A percentile compares a stretch with the other conserved stretches of the same genome.
These are phyloP conservation scores for Thymallus thymallus DNA, from an alignment of 2,113 vertebrate species.

Conservation along the genomic window DNA sequence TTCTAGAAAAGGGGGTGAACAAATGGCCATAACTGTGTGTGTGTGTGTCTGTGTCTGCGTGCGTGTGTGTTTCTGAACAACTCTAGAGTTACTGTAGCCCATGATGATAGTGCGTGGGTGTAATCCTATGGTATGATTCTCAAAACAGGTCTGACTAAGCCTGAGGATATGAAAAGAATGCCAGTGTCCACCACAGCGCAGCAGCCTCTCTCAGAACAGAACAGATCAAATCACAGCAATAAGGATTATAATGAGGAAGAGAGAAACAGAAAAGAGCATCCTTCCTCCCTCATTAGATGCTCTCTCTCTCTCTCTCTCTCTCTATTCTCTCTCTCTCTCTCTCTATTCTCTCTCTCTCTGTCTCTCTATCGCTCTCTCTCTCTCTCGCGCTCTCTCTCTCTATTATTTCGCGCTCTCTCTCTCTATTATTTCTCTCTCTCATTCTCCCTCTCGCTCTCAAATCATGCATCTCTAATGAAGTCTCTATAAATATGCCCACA, in stretches of 20 bases:
- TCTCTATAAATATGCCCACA: slow-evolving; percentile 55
- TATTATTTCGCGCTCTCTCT: neutral
- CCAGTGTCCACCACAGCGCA: slow-evolving; percentile 38
- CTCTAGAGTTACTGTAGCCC: slow-evolving; percentile 12
- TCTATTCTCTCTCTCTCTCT: neutral
- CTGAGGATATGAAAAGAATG: slow-evolving; percentile 51
- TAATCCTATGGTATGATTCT: slow-evolving; percentile 30
- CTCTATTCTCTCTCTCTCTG: neutral
- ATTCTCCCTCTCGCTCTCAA: slow-evolving; percentile 33
- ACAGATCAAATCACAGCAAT: slow-evolving; percentile 26
- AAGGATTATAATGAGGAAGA: slow-evolving; percentile 46
- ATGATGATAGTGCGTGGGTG: slow-evolving; percentile 44
- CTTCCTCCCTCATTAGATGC: slow-evolving; percentile 34
- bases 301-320: neutral
- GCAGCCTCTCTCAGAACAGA: slow-evolving; percentile 46
- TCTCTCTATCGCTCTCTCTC: too few species aligned
- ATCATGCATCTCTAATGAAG: slow-evolving; percentile 53
- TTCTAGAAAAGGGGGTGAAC: slow-evolving; percentile 62
- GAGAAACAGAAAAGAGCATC: slow-evolving; percentile 47
- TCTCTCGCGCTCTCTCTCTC: neutral
- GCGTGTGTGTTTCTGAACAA: slow-evolving; percentile 27
- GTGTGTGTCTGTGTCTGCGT: neutral
- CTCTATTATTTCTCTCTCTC: neutral
- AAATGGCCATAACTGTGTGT: slow-evolving; percentile 16
- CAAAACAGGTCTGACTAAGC: slow-evolving; percentile 44